These are phyloP conservation scores for Phalacrocorax carbo DNA, from an alignment of 2,113 vertebrate species.

Conservation along the genomic window DNA sequence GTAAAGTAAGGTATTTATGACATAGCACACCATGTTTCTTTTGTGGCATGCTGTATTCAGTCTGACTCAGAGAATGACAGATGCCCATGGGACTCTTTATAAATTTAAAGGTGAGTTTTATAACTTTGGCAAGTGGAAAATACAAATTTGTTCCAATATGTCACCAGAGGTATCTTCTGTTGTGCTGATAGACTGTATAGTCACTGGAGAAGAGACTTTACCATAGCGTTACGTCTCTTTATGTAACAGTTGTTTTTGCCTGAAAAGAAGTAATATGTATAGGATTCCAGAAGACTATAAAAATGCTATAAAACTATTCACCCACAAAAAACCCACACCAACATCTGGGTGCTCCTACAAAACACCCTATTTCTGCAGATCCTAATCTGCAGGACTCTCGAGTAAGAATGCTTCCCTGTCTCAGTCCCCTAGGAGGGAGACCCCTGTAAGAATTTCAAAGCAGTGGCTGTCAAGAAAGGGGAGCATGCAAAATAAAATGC, in stretches of 20 bases:
- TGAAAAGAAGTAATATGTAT: neutral
- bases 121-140: neutral
- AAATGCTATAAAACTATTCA: neutral
- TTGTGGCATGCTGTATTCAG: neutral
- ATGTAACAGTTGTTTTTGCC: neutral
- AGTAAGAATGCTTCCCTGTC: neutral
- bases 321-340: neutral
- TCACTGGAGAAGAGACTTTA: neutral
- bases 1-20: neutral
- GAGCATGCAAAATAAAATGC: neutral
- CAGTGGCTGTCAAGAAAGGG: neutral
- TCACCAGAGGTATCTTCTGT: neutral
- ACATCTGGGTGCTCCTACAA: neutral
- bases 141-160: neutral
- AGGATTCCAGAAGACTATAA: neutral
- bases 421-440: neutral
- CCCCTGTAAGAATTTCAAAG: neutral
- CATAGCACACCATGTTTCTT: neutral
- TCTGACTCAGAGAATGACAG: neutral
- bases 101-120: neutral
- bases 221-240: neutral
- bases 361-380: neutral
- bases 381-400: neutral
- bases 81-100: neutral
- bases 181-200: neutral